These are phyloP conservation scores for Pangasius mekongensis DNA, from an alignment of 2,797 vertebrate genomes.

Conservation along the genomic window DNA sequence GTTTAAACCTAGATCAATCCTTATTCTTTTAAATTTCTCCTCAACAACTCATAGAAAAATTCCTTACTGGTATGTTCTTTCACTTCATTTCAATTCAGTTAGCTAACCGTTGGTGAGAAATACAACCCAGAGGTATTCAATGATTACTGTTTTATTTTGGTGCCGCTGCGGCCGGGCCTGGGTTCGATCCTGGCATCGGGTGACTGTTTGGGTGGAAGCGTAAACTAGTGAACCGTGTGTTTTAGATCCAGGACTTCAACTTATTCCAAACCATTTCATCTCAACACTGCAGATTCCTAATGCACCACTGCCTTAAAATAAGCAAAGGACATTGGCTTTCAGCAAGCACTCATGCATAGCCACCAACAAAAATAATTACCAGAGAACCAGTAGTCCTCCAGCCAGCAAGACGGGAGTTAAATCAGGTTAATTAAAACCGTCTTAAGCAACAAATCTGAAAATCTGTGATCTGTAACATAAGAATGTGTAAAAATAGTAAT, in stretches of 20 bases:
- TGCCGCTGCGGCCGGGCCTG: neutral
- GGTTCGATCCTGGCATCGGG: neutral
- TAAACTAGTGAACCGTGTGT: neutral
- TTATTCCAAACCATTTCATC: neutral
- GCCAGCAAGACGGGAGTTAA: neutral
- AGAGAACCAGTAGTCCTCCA: conserved; percentile 5
- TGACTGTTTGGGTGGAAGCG: neutral
- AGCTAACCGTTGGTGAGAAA: neutral
- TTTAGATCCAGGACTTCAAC: neutral
- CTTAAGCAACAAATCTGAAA: conserved; percentile 17
- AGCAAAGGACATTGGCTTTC: neutral
- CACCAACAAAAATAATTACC: conserved; percentile 24
- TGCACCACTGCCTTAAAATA: neutral
- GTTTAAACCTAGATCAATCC: neutral
- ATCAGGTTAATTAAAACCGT: conserved; percentile 15
- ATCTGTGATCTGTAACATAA: neutral
- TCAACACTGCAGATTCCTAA: neutral
- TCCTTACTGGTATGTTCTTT: neutral
- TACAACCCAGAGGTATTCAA: neutral
- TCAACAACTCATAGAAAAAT: neutral
- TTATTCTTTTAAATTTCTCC: neutral
- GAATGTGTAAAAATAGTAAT: neutral
- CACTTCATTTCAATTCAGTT: neutral
- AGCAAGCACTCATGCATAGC: neutral
- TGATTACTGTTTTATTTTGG: neutral